Base-by-base conservation (phyloP, 1,140 invertebrate genomes). In the Drosophila pandora region DNA sequence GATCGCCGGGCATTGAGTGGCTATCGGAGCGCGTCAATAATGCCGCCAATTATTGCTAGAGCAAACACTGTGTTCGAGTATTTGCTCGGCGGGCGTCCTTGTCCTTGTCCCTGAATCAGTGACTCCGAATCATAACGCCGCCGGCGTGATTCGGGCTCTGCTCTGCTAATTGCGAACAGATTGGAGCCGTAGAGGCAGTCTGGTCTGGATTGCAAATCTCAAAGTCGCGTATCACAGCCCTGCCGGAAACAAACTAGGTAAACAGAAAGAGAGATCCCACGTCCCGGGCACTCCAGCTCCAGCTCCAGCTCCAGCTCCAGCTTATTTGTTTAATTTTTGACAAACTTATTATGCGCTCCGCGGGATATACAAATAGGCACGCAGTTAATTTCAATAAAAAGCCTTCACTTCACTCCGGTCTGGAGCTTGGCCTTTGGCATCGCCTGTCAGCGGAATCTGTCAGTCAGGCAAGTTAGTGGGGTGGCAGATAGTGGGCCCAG, bases 381-480 rank as follows among this genome's bases (percentile, higher is more conserved):
- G 56, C 69, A 84, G 76, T 82, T 82, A 81, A 85, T 87, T 85
- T 85, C 78, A 85, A 85, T 87, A 82, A 85, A 82, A 65, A 67
- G 74, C 58, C 69, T 55, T 76, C 73, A 61, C 72, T 68, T 32
- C 37, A 25, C 30, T 68, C 48, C 45, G 17, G 47, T 53, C 43
- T 48, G 54, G 53, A 58, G 60, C 58, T 58, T 75, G 79, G 79
- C 80, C 76, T 84, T 83, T 84, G 79, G 80, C 79, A 83, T 75
- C 45, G 65, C 74, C 75, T 56, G 73, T 77, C 73, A 60, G 73
- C 72, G 7, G 30, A 41, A 56, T 61, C 57, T 68, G 76, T 74
- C 76, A 62, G 70, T 73, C 60, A 59, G 22, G 39, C 61, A 32
- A 45, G 56, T 58, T 34, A 58, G 63, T 59, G 64, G 63, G 65